Evolutionary conservation across 1,140 invertebrate species (phyloP), one percentile per base, ranked within the genome.

Genomic region (Drosophila kepulauana): DNA sequence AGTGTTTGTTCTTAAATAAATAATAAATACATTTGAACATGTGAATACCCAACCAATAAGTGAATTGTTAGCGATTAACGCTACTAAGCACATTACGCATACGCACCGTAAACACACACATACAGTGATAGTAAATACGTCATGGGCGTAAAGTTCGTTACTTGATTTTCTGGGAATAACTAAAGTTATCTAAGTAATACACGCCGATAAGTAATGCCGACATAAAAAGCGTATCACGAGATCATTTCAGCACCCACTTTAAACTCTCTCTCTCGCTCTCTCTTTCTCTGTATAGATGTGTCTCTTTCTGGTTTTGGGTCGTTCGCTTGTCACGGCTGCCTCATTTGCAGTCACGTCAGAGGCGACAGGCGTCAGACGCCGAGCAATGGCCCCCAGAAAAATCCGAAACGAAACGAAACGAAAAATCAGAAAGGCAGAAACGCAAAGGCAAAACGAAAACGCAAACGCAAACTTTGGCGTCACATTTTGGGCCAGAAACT

Each of bases 311-410:
- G 1, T 38, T 38, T 38, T 38, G 35, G 35, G 35, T 38, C n/a
- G 10, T 41, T 38, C 38, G 68, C 11, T 20, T 71, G 68, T 65
- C 61, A 65, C 33, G 61, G 61, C 45, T 62, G 65, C 84, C 84
- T 86, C 82, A 86, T 86, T 86, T 86, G 82, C 84, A 86, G 77
- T 78, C 82, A 82, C 54, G 68, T 86, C 82, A 87, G 58, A 15
- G 84, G 79, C 82, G 79, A 66, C 84, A 78, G 75, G 62, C 56
- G 67, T 79, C 67, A 51, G 67, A 76, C 67, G 73, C 57, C 80
- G 82, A 87, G 82, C 82, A 87, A 86, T 87, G 82, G 84, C 84
- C 82, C 81, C 82, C 79, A 86, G 70, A 84, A 52, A 49, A 38
- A 38, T 38, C 35, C 6, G 46, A 81, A 75, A 35, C 49, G 20